A percentile compares a stretch with the other conserved stretches of the same genome.
Evolutionary conservation across 2,113 vertebrate species (phyloP).

Genomic region (Pongo abelii): DNA sequence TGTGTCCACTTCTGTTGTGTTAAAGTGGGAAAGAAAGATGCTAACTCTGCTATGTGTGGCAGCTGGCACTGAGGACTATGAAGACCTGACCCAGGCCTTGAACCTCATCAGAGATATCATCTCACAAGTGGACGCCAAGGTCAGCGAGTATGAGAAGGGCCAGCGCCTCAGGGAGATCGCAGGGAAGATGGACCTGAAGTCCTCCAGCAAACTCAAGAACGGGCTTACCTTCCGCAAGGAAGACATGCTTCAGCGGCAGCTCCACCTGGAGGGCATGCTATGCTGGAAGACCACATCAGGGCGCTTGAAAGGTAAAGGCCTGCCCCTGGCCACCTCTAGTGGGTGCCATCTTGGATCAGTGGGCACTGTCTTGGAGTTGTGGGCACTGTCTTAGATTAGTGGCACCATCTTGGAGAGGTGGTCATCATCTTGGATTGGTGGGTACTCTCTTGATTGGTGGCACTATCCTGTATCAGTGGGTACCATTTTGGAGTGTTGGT

Average conservation of each 20-base stretch:
- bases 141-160: slow-evolving; percentile 91
- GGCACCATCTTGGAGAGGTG: neutral
- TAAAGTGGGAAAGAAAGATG: rapidly evolving
- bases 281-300: slow-evolving; percentile 95
- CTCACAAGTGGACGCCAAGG: slow-evolving; percentile 90
- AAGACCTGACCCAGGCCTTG: slow-evolving; percentile 89
- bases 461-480: neutral
- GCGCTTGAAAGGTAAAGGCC: slow-evolving; percentile 90
- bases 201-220: slow-evolving; percentile 91
- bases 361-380: neutral
- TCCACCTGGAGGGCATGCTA: slow-evolving; percentile 91
- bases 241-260: slow-evolving; percentile 87
- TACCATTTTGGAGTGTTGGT: neutral
- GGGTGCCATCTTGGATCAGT: neutral
- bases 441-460: neutral
- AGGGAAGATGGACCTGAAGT: slow-evolving; percentile 92
- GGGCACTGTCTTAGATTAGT: too few species aligned
- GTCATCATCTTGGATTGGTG: neutral
- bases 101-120: slow-evolving; percentile 91
- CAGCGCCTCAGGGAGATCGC: slow-evolving; percentile 91
- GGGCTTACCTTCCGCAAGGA: slow-evolving; percentile 91
- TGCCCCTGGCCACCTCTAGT: neutral
- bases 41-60: slow-evolving; percentile 39
- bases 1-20: neutral
- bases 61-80: slow-evolving; percentile 91